phyloP scores from a whole-genome alignment of 2,888 invertebrate species.

The Tetropium fuscum region DNA sequence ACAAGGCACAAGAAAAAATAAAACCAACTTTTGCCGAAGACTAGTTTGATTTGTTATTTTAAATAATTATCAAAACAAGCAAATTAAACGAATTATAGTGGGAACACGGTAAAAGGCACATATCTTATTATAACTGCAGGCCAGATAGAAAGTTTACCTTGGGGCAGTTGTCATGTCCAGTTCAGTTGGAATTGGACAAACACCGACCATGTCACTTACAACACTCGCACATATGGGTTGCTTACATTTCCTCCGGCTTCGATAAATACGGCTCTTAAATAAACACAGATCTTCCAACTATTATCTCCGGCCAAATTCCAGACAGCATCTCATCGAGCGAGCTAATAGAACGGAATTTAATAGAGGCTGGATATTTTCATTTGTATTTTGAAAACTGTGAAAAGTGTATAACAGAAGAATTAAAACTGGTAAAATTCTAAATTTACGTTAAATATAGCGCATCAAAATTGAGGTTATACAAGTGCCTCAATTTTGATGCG shows the following conservation, averaged over 20 bases:
- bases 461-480: too few relatives aligned
- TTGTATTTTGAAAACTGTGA: too few relatives aligned
- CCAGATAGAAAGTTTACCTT: conserved; percentile 9
- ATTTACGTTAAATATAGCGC: too few relatives aligned
- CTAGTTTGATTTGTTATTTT: background rate
- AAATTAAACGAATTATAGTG: conserved; percentile 7
- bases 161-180: conserved; percentile 22
- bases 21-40: too few relatives aligned
- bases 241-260: conserved; percentile 36
- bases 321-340: background rate
- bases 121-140: background rate
- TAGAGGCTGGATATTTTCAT: too few relatives aligned
- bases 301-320: background rate
- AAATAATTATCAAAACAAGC: background rate
- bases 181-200: conserved; percentile 31
- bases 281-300: conserved; percentile 41
- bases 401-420: too few relatives aligned
- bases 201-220: conserved; percentile 33
- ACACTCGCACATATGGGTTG: conserved; percentile 27
- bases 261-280: conserved; percentile 46
- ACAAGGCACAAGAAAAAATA: too few relatives aligned
- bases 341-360: too few relatives aligned
- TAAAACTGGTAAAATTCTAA: too few relatives aligned
- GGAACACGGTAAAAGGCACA: background rate
- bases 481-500: too few relatives aligned